Base-by-base conservation (phyloP, 1,140 invertebrate species). In the Anastrepha ludens region DNA sequence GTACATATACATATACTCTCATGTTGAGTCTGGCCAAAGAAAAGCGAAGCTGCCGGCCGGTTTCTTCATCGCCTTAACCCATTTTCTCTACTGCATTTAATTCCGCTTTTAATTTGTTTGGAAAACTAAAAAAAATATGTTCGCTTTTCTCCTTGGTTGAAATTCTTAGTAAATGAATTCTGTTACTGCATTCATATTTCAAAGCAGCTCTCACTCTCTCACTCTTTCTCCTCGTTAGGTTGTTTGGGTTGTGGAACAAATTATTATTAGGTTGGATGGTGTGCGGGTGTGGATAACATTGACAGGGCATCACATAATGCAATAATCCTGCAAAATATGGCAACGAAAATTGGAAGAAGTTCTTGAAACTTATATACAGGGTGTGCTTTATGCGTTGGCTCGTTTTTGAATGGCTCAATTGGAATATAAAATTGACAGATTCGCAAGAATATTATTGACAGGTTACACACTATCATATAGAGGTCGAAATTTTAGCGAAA, bases 1-100 rank as follows among this genome's bases (percentile, higher is more conserved):
- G 9, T 70, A 15, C 39, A 2, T 9, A 11, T 62, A n/a, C 20
- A 29, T 81, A 55, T 81, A 81, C 47, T 81, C 15, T 47, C 74
- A 55, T 81, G 41, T 55, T 55, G 44, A 81, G 47, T 29, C 55
- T 81, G 47, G 47, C 47, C 47, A 81, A 81, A 81, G 74, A 81
- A 81, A 81, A 81, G 74, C 74, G 74, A 55, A 81, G 74, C 44
- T 81, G 74, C 74, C 74, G 74, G 74, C 74, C 74, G 74, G 74
- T 81, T 50, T 81, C 47, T 81, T 81, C 74, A 81, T 81, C 74
- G 74, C n/a, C 74, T 81, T 81, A 81, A 81, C 74, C 74, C 47
- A 81, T 81, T 81, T 81, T 81, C 74, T 81, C 74, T 81, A 47
- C 74, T 81, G 74, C 74, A 55, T 81, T 81, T 81, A 81, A 81